Evolutionary conservation across 2,888 invertebrate genomes (phyloP), one percentile per base, ranked within the genome.

Genomic region (Aleiodes testaceus): DNA sequence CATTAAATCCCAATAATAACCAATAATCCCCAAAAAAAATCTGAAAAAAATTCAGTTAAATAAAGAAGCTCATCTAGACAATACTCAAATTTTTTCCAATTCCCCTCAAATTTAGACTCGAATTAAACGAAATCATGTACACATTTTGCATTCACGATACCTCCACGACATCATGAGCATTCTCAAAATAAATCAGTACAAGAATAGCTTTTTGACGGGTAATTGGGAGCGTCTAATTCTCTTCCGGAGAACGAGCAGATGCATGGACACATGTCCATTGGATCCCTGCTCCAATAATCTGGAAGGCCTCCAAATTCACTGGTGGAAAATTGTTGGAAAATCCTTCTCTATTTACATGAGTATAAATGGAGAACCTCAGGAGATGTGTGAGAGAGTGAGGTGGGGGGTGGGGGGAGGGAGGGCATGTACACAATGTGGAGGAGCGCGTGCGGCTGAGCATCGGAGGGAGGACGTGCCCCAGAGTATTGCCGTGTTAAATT

Each of bases 381-480:
- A 18, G 52, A 50, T 7, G 50, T 18, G 18, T 11, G 26, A 52
- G 22, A 22, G 2, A 20, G 12, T 12, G 20, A 12, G 22, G 7
- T 26, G 26, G 5, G 5, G 26, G 26, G 26, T 5, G 26, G 36
- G 36, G 9, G 36, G n/a, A 52, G 52, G 36, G 36, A n/a, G 53
- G 68, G 72, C 75, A 70, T 73, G 70, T 68, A 75, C 80, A 75
- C 79, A 80, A 81, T 80, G 81, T 79, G 81, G 81, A 82, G 80
- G 80, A 81, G 79, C 78, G 72, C 77, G 78, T 55, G 36, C 52
- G 61, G 59, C 26, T 47, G 53, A 53, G 61, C 64, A 55, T 59
- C 63, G 61, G 47, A n/a, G 45, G 30, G 53, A 52, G 26, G 49
- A 49, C 47, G 59, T 52, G 22, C 3, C 22, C n/a, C 12, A 52